Evolutionary conservation across 2,113 vertebrate species (phyloP).

Genomic region (Dasyprocta punctata): DNA sequence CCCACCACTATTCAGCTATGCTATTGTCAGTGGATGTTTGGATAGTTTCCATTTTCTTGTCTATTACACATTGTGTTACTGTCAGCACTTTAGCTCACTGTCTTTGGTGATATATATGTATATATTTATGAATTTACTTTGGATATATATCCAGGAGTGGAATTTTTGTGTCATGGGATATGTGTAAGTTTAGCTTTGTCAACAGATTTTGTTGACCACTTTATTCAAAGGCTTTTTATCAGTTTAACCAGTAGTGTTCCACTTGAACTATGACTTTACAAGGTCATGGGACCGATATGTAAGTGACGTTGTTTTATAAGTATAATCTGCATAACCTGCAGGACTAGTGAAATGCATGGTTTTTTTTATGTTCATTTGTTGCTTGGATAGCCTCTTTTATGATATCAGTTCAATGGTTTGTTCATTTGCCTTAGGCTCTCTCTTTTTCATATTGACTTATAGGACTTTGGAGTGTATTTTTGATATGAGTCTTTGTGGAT

Average conservation of each 20-base stretch:
- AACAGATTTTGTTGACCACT: background rate
- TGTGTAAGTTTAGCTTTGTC: background rate
- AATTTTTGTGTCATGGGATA: background rate
- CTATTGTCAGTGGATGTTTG: background rate
- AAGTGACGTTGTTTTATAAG: rapidly evolving
- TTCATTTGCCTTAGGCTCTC: background rate
- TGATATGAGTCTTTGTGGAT: background rate
- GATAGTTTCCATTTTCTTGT: background rate
- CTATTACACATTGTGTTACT: background rate
- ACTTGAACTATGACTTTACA: background rate
- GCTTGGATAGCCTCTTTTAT: background rate
- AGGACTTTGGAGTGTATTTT: background rate
- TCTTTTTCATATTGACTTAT: background rate
- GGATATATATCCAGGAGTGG: background rate
- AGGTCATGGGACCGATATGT: background rate
- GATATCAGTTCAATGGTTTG: background rate
- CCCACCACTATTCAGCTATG: background rate
- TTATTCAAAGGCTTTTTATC: background rate
- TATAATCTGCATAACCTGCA: background rate
- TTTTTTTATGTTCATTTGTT: background rate
- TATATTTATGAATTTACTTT: background rate
- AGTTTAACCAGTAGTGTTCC: background rate
- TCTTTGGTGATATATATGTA: background rate
- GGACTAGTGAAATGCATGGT: background rate
- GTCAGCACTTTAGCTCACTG: background rate